Conservation (phyloP, 1,140 invertebrate species). For the Theocolax elegans region DNA sequence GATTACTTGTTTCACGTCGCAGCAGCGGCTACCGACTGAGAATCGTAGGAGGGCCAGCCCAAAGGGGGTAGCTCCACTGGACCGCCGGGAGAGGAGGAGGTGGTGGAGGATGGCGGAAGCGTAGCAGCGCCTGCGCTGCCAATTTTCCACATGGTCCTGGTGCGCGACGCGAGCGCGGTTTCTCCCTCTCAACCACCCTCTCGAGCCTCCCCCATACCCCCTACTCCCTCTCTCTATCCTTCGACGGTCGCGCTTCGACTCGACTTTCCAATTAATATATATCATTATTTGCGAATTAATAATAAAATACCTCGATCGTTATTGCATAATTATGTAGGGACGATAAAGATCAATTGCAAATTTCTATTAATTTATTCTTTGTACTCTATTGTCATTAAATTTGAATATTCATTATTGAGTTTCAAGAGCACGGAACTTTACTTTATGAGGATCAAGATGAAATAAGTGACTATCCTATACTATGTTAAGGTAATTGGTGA, state of each 20-base stretch:
- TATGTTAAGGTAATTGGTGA: too few species aligned
- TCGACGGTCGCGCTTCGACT: not conserved
- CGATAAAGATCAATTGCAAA: too few species aligned
- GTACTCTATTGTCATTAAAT: too few species aligned
- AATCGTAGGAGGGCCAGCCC: conserved; percentile 44
- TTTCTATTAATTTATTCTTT: too few species aligned
- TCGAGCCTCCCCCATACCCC: not conserved
- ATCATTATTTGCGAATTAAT: too few species aligned
- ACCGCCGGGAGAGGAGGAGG: conserved; percentile 19
- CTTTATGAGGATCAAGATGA: too few species aligned
- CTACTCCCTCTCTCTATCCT: not conserved
- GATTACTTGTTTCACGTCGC: conserved; percentile 22
- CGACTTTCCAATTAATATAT: too few species aligned
- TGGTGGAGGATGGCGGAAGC: conserved; percentile 25
- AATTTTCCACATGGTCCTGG: conserved; percentile 55
- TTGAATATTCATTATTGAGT: too few species aligned
- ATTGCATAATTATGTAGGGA: too few species aligned
- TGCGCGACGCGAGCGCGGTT: not conserved
- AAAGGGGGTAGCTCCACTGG: conserved; percentile 39
- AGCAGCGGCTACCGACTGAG: conserved; percentile 53
- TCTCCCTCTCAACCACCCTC: not conserved
- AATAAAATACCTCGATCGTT: too few species aligned
- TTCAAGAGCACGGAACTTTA: too few species aligned
- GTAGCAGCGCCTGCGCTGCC: conserved; percentile 53
- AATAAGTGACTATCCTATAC: too few species aligned